Percentiles rank a stretch among this genome's conserved stretches.
phyloP scores from a whole-genome alignment of 2,113 vertebrate genomes.

The Lophotis ruficrista region DNA sequence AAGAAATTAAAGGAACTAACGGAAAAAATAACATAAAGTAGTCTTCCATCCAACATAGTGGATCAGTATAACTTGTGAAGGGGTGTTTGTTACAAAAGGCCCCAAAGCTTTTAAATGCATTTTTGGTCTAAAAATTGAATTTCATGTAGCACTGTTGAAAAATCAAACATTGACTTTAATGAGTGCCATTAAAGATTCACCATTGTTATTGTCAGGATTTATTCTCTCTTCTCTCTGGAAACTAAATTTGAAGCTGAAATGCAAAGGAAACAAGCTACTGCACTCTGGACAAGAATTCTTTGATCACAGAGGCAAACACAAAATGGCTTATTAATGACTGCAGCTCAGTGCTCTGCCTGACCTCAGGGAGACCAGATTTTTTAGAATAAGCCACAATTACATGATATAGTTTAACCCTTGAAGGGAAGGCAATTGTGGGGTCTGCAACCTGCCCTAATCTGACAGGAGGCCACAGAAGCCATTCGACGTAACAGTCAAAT shows the following conservation, averaged over 20 bases:
- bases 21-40: conserved; percentile 62
- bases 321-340: conserved; percentile 68
- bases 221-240: conserved; percentile 59
- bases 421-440: background rate
- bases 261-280: conserved; percentile 52
- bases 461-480: background rate
- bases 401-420: conserved; percentile 44
- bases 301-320: conserved; percentile 67
- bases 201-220: conserved; percentile 67
- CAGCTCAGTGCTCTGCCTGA: conserved; percentile 39
- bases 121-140: conserved; percentile 65
- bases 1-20: conserved; percentile 71
- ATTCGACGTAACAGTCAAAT: background rate
- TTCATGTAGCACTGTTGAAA: conserved; percentile 60
- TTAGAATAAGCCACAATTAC: conserved; percentile 11
- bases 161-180: conserved; percentile 69
- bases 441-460: background rate
- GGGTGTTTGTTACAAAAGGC: conserved; percentile 59
- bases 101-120: conserved; percentile 62
- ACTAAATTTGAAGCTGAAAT: conserved; percentile 45
- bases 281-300: conserved; percentile 38
- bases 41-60: conserved; percentile 8
- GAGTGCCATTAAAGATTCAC: conserved; percentile 70
- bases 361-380: conserved; percentile 29
- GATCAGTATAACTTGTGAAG: conserved; percentile 31